phyloP scores from a whole-genome alignment of 2,888 invertebrate species.

The Ischnura elegans region DNA sequence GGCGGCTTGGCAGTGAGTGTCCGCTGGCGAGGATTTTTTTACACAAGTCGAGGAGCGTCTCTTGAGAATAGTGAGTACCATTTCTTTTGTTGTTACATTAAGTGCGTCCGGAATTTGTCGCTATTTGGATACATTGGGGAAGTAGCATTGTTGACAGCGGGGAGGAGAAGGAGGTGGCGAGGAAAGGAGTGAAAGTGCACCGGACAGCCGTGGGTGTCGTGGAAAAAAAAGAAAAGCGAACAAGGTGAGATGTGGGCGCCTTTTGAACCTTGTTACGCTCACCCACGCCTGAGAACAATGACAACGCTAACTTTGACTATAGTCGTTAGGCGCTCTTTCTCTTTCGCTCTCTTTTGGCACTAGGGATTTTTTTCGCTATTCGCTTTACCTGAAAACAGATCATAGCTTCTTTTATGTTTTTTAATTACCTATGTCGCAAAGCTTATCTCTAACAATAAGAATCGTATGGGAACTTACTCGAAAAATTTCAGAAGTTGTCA shows the following conservation, averaged over 20 bases:
- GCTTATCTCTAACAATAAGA: too few species aligned
- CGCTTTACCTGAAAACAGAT: too few species aligned
- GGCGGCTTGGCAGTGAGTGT: slow-evolving; percentile 41
- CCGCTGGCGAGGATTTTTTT: neutral
- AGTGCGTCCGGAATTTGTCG: neutral
- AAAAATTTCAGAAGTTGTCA: too few species aligned
- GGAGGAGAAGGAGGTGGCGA: slow-evolving; percentile 29
- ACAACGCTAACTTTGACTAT: slow-evolving; percentile 21
- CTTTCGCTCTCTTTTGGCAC: neutral
- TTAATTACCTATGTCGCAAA: too few species aligned
- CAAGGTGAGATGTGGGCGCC: slow-evolving; percentile 65
- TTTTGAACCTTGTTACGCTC: slow-evolving; percentile 58
- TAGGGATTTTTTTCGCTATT: neutral
- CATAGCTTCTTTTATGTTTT: too few species aligned
- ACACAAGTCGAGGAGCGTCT: slow-evolving; percentile 12
- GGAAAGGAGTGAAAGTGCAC: slow-evolving; percentile 54
- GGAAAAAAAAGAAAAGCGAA: slow-evolving; percentile 46
- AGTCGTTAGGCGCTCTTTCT: neutral
- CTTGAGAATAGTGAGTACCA: slow-evolving; percentile 50
- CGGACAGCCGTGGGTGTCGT: slow-evolving; percentile 53
- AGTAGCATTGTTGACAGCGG: slow-evolving; percentile 58
- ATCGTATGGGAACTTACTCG: too few species aligned
- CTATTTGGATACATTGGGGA: neutral
- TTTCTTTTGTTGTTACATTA: neutral
- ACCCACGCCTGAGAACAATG: slow-evolving; percentile 63